Evolutionary conservation across 2,113 vertebrate genomes (phyloP), one percentile per base, ranked within the genome.

Genomic region (Lathamus discolor): DNA sequence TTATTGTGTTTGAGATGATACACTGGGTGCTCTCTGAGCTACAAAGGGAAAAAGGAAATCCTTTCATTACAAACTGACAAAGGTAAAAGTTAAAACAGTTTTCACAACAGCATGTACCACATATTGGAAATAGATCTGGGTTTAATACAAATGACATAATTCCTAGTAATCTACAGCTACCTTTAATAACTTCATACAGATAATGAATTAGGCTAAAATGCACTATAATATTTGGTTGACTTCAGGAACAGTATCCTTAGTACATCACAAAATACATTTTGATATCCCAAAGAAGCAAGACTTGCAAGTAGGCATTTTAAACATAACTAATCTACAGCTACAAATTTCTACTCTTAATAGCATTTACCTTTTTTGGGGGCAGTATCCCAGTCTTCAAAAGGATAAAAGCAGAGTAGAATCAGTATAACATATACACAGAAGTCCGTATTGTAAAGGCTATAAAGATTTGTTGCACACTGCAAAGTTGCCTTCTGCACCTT

Each of bases 181-280:
- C 96, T 98, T 98, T 98, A 98, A 98, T 98, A 98, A 98, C 98
- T 98, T 98, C 98, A 98, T 98, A 99, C 98, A 99, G 98, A 99
- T 99, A 99, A 99, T 98, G 99, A 98, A 98, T 98, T 98, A 98
- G 98, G 98, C 98, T 99, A 99, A 99, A 99, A 99, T 99, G 98
- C 98, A 99, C 98, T 99, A 98, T 98, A 98, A 99, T 99, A 99
- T 99, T 99, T 99, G 99, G 98, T 99, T 98, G 98, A 99, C 98
- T 98, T 99, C 97, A 99, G 98, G 98, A 99, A 98, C 98, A 98
- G 98, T 98, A 98, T 99, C 98, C 98, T 99, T 98, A 98, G 98
- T 99, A 99, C 98, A 99, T 99, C 98, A 99, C 99, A 99, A 99
- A 99, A 99, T 99, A 99, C 98, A 98, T 98, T 98, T 99, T 99